A percentile compares a stretch with the other conserved stretches of the same genome.
phyloP scores from a whole-genome alignment of 1,140 invertebrate genomes.

The Plectrocnemia conspersa region DNA sequence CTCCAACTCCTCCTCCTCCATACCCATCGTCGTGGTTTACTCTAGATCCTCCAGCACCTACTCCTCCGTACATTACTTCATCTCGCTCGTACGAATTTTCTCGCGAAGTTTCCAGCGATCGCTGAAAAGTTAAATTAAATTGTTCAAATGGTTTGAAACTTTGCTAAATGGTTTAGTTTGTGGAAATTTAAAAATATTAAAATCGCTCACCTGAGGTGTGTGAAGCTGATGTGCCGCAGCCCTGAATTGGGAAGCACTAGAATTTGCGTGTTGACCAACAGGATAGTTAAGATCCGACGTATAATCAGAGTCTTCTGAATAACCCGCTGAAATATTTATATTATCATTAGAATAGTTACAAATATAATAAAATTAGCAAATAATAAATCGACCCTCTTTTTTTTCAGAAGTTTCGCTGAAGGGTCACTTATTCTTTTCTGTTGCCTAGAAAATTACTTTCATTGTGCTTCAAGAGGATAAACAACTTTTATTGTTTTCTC shows the following conservation, averaged over 20 bases:
- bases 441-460: too few species aligned
- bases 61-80: conserved; percentile 45
- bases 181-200: background rate
- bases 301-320: conserved; percentile 90
- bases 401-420: too few species aligned
- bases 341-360: too few species aligned
- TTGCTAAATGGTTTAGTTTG: background rate
- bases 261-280: conserved; percentile 80
- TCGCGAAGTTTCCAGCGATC: conserved; percentile 72
- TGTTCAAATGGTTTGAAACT: too few species aligned
- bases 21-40: conserved; percentile 38
- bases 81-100: conserved; percentile 82
- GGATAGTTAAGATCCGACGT: conserved; percentile 95
- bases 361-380: too few species aligned
- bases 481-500: too few species aligned
- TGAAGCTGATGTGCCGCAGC: conserved; percentile 70
- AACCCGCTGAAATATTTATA: conserved; percentile 79
- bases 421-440: too few species aligned
- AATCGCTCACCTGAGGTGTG: conserved; percentile 56
- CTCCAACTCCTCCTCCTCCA: conserved; percentile 15
- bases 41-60: conserved; percentile 24
- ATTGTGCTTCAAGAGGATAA: too few species aligned
- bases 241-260: conserved; percentile 79
- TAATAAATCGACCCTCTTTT: too few species aligned
- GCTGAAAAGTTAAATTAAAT: conserved; percentile 46